Evolutionary conservation across 2,797 vertebrate genomes (phyloP).

Genomic region (Antrozous pallidus): DNA sequence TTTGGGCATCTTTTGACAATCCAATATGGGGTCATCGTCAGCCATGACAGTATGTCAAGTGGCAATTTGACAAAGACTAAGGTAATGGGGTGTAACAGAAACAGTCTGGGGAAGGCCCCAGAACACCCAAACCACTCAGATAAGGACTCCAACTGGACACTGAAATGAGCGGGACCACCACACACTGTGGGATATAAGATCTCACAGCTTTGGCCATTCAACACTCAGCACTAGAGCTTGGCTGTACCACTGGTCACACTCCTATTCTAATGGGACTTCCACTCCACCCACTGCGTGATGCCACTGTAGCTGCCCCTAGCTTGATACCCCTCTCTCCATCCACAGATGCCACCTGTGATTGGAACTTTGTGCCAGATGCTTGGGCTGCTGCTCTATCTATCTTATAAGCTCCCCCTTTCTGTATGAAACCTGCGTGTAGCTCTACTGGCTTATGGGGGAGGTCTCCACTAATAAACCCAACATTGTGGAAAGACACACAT

Average conservation of each 20-base stretch:
- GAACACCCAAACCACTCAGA: neutral
- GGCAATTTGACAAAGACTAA: neutral
- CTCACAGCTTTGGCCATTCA: neutral
- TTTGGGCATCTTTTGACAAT: neutral
- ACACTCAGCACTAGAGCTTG: neutral
- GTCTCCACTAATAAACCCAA: neutral
- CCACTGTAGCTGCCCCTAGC: neutral
- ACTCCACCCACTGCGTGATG: neutral
- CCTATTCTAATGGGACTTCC: neutral
- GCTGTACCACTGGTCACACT: neutral
- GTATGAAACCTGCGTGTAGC: neutral
- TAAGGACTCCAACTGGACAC: neutral
- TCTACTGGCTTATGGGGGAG: neutral
- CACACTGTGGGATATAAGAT: neutral
- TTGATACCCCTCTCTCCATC: neutral
- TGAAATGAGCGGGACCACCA: neutral
- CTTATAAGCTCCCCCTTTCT: neutral
- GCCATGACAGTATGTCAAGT: neutral
- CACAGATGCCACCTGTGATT: neutral
- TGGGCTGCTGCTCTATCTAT: neutral
- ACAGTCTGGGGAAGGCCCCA: neutral
- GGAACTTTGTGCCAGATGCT: too few species aligned
- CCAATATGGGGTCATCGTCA: neutral
- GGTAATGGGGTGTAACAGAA: neutral
- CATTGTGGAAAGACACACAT: neutral